phyloP scores from a whole-genome alignment of 2,888 invertebrate genomes.

The Chrysomela aeneicollis region DNA sequence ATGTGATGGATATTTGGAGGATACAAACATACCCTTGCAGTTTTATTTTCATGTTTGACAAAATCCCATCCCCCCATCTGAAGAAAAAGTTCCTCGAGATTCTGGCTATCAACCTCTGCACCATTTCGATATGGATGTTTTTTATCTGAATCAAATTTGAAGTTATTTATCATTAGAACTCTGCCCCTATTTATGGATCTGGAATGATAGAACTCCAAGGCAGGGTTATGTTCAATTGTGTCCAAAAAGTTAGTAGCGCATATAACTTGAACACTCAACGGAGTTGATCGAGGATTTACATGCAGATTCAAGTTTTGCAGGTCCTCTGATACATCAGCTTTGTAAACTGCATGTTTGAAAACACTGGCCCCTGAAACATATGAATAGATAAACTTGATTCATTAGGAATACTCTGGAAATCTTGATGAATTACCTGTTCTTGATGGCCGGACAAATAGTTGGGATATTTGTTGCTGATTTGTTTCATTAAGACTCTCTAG shows the following conservation, averaged over 20 bases:
- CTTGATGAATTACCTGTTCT: conserved; percentile 7
- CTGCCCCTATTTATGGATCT: conserved; percentile 67
- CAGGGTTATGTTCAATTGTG: conserved; percentile 44
- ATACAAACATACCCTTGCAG: conserved; percentile 31
- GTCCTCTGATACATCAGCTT: conserved; percentile 30
- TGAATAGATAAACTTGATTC: not conserved
- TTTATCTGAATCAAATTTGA: conserved; percentile 66
- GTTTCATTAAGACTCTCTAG: conserved; percentile 39
- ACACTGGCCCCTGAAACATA: conserved; percentile 17
- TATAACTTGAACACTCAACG: conserved; percentile 40
- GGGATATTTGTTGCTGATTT: conserved; percentile 37
- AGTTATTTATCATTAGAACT: conserved; percentile 70
- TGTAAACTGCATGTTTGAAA: conserved; percentile 20
- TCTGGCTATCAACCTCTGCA: conserved; percentile 66
- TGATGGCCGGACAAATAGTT: conserved; percentile 22
- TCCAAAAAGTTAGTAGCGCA: conserved; percentile 43
- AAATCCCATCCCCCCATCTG: conserved; percentile 61
- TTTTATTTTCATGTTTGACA: conserved; percentile 32
- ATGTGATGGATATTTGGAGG: not conserved
- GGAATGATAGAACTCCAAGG: conserved; percentile 61
- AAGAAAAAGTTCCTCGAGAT: conserved; percentile 67
- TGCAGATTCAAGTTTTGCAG: conserved; percentile 16
- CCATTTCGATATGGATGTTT: conserved; percentile 63
- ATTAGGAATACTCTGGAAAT: too few species aligned
- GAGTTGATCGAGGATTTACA: conserved; percentile 28